These are phyloP conservation scores for Vanessa cardui DNA, from an alignment of 2,888 invertebrate genomes.

Conservation along the genomic window DNA sequence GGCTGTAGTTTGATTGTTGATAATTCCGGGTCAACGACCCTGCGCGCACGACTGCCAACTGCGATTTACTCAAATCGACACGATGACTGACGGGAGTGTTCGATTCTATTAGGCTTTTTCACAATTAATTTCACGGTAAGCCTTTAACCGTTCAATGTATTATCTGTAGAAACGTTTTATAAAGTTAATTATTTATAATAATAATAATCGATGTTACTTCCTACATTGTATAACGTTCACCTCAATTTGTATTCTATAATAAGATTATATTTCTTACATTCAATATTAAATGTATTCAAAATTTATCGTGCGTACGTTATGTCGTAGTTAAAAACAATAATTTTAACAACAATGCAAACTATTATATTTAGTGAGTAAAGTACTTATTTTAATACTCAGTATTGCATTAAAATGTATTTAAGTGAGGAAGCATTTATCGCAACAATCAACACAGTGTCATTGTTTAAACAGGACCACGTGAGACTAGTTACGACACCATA, in stretches of 20 bases:
- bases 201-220: not conserved
- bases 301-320: too few relatives aligned
- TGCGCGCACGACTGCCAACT: constrained; percentile 69
- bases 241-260: too few relatives aligned
- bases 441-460: not conserved
- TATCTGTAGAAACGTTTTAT: constrained; percentile 2
- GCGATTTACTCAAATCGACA: constrained; percentile 68
- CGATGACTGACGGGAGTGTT: constrained; percentile 54
- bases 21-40: constrained; percentile 74
- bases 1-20: constrained; percentile 70
- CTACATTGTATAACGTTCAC: not conserved
- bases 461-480: constrained; percentile 24
- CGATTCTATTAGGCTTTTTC: constrained; percentile 39
- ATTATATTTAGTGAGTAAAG: not conserved
- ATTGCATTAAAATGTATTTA: constrained; percentile 2
- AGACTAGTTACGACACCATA: constrained; percentile 31
- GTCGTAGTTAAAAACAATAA: not conserved
- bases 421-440: not conserved
- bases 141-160: not conserved
- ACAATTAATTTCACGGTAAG: constrained; percentile 17
- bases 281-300: too few relatives aligned
- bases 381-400: not conserved
- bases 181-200: not conserved
- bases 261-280: too few relatives aligned
- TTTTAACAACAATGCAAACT: not conserved